Conservation (phyloP, 2,888 invertebrate genomes). For the Hermaeophaga mercurialis region DNA sequence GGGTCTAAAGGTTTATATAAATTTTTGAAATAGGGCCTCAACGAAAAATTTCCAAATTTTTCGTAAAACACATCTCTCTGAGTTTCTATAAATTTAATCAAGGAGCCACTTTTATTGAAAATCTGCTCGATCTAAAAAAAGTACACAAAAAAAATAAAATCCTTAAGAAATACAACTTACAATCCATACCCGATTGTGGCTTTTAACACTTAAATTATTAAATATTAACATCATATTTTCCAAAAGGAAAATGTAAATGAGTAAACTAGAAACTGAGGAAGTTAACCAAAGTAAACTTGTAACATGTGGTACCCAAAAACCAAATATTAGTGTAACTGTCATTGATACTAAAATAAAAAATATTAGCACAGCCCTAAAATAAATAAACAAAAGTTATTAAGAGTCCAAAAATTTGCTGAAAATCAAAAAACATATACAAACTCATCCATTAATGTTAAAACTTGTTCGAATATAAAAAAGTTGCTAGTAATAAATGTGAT, state of each 20-base stretch:
- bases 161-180: not conserved
- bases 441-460: no score
- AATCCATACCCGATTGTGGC: slow-evolving; percentile 25
- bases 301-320: slow-evolving; percentile 43
- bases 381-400: no score
- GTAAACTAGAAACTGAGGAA: slow-evolving; percentile 33
- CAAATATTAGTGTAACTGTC: slow-evolving; percentile 38
- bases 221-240: slow-evolving; percentile 37
- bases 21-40: slow-evolving; percentile 41
- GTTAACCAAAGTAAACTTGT: slow-evolving; percentile 42
- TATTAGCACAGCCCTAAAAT: slow-evolving; percentile 33
- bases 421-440: no score
- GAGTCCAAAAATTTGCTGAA: no score
- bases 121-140: slow-evolving; percentile 31
- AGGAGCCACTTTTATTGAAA: slow-evolving; percentile 9
- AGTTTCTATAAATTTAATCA: slow-evolving; percentile 35
- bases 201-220: slow-evolving; percentile 26
- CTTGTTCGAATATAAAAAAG: no score
- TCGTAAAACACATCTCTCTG: slow-evolving; percentile 39
- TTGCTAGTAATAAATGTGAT: no score
- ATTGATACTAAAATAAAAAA: slow-evolving; percentile 27
- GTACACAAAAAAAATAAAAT: not conserved
- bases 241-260: slow-evolving; percentile 37
- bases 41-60: slow-evolving; percentile 34
- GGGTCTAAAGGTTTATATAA: slow-evolving; percentile 37